Conservation (phyloP, 2,113 vertebrate species). For the Craseonycteris thonglongyai region DNA sequence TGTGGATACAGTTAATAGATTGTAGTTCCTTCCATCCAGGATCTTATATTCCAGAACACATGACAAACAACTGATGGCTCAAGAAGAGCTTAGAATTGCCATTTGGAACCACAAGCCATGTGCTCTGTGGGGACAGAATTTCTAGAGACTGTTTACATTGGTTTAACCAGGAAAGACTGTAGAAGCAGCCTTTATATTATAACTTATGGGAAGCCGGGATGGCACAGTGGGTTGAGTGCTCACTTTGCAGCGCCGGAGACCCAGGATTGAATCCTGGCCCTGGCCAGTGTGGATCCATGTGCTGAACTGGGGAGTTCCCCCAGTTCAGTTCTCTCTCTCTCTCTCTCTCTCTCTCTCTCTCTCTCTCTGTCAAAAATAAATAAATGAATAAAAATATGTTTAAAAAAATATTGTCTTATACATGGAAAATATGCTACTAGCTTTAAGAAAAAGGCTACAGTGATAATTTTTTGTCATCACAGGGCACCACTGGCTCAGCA, state of each 20-base stretch:
- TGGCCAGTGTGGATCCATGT: too few relatives aligned
- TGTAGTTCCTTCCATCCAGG: not conserved
- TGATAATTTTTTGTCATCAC: conserved; percentile 26
- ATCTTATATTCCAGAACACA: not conserved
- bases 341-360: too few relatives aligned
- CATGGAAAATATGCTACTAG: too few relatives aligned
- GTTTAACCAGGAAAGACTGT: not conserved
- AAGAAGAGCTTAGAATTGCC: not conserved
- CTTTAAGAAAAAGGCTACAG: not conserved
- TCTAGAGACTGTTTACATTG: not conserved
- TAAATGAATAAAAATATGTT: too few relatives aligned
- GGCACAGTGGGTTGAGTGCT: too few relatives aligned
- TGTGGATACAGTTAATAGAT: not conserved
- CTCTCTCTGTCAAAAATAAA: too few relatives aligned
- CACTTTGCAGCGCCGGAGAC: too few relatives aligned
- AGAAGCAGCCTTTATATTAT: not conserved
- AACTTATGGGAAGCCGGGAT: too few relatives aligned
- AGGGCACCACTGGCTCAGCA: not conserved
- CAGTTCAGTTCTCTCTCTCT: too few relatives aligned
- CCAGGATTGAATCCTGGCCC: too few relatives aligned
- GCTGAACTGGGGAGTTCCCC: too few relatives aligned
- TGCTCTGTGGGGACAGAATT: not conserved
- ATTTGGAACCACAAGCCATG: not conserved
- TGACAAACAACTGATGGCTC: not conserved
- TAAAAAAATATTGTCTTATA: too few relatives aligned